Base-by-base conservation (phyloP, 1,140 invertebrate species). In the Medauroidea extradentata region DNA sequence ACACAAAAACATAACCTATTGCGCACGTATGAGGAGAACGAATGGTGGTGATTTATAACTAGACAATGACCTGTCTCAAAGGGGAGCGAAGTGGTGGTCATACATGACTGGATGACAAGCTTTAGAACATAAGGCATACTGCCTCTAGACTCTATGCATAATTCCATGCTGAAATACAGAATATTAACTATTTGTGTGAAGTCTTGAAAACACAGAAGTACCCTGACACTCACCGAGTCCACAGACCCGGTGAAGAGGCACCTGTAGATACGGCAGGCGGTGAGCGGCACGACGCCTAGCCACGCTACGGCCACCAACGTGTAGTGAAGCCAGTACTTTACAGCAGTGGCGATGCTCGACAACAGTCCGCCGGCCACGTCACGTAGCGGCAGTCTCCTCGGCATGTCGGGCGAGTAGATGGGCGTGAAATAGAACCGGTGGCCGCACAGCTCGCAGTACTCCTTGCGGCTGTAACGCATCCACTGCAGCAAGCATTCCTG, bases 381-480 rank as follows among this genome's bases (percentile, higher is more conserved):
- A 63, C 85, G 83, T 21, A 99, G 79, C 0, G 97, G 97, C 62
- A 99, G 76, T 59, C 96, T 81, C 48, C 96, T 87, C 9, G 97
- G 97, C 97, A 99, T 99, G 72, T 99, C 96, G 21, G 96, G 93
- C 9, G 95, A 95, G 79, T 99, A 99, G 64, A 99, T 99, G 57
- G 97, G 96, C 69, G 93, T 96, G 72, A 99, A 99, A 2, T 95
- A 95, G 78, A 98, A 99, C 29, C 93, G 85, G 73, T 99, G 91
- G 63, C 96, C 95, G 74, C 98, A 99, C 62, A 99, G 79, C 77
- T 99, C 98, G 78, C 98, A 99, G 69, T 96, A 98, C 78, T 99
- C 96, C 79, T 99, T 99, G 58, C 94, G 84, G 44, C 94, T 98
- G 75, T 99, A 98, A 56, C 89, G 82, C 87, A 93, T 92, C 90